phyloP scores from a whole-genome alignment of 2,113 vertebrate genomes.

The Elgaria multicarinata region DNA sequence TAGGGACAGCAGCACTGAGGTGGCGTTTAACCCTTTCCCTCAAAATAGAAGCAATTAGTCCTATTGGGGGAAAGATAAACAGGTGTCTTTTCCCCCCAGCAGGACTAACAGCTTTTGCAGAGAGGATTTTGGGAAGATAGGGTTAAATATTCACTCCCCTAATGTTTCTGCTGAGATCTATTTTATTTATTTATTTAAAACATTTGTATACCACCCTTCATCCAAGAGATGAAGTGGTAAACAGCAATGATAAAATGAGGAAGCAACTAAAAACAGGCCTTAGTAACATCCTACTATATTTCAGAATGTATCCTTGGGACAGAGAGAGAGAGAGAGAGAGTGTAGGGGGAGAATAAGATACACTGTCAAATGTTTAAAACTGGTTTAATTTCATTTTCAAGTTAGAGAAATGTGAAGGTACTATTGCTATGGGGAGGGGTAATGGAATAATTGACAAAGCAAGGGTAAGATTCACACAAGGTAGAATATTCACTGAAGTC shows the following conservation, averaged over 20 bases:
- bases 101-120: not conserved
- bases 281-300: not conserved
- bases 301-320: accelerated
- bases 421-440: accelerated
- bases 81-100: not conserved
- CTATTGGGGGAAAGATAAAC: not conserved
- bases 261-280: not conserved
- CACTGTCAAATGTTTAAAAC: not conserved
- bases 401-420: not conserved
- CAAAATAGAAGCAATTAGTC: not conserved
- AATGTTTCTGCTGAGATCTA: not conserved
- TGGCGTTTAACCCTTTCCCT: not conserved
- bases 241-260: not conserved
- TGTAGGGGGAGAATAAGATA: too few species aligned
- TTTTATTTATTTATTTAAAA: not conserved
- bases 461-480: not conserved
- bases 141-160: not conserved
- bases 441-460: not conserved
- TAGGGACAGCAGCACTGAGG: not conserved
- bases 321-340: accelerated
- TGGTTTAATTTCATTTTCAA: constrained; percentile 50
- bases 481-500: not conserved
- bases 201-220: not conserved
- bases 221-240: too few species aligned
- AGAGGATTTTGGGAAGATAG: not conserved